Conservation (phyloP, 35 echinoderm and acorn worm species). For the Hemicentrotus pulcherrimus region DNA sequence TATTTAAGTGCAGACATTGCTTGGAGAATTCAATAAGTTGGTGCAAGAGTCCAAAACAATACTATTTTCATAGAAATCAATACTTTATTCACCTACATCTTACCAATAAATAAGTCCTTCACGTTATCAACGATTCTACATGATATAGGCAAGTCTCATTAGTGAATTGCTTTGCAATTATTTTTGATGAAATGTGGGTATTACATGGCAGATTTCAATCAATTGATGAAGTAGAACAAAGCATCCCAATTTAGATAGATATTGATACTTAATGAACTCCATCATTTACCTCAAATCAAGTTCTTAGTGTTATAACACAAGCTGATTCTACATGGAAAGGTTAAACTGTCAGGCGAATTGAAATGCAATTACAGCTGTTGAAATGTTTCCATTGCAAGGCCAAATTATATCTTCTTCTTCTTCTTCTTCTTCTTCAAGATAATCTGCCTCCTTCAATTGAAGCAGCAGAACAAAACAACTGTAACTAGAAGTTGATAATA, state of each 20-base stretch:
- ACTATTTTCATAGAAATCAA: too few species aligned
- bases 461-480: not conserved
- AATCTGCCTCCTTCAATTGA: too few species aligned
- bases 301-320: not conserved
- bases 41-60: too few species aligned
- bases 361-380: not conserved
- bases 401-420: not conserved
- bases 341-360: not conserved
- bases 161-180: not conserved
- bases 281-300: not conserved
- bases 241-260: not conserved
- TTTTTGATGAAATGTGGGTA: too few species aligned
- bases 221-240: not conserved
- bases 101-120: too few species aligned
- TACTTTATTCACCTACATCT: too few species aligned
- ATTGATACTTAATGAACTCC: not conserved
- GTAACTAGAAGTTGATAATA: too few species aligned
- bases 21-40: too few species aligned
- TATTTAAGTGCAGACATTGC: too few species aligned
- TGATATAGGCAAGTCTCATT: not conserved
- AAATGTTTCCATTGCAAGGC: not conserved
- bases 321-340: not conserved
- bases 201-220: not conserved
- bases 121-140: too few species aligned
- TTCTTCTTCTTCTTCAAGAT: too few species aligned